phyloP scores from a whole-genome alignment of 2,797 vertebrate genomes.

The Ataeniobius toweri region DNA sequence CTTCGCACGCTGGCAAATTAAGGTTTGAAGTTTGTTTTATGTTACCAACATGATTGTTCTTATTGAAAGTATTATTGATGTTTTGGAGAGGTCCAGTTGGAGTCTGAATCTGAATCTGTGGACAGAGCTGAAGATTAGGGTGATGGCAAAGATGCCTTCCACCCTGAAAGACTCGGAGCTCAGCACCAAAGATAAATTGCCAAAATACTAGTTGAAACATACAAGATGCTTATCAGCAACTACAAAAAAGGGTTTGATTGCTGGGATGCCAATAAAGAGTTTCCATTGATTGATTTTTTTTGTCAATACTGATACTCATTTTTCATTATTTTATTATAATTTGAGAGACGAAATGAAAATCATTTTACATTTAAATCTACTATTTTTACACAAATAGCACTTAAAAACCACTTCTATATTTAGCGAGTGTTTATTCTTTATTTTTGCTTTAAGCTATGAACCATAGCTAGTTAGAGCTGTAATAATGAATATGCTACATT shows the following conservation, averaged over 20 bases:
- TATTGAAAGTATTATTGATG: background rate
- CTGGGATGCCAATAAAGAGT: background rate
- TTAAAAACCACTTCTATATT: background rate
- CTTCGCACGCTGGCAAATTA: background rate
- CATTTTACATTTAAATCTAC: background rate
- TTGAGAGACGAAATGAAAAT: background rate
- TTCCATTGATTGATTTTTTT: background rate
- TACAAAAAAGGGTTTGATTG: background rate
- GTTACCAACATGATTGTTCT: background rate
- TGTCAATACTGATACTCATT: background rate
- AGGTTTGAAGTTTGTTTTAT: background rate
- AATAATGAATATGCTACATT: background rate
- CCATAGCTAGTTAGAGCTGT: background rate
- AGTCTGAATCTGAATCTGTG: background rate
- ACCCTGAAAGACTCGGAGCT: background rate
- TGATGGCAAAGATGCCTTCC: background rate
- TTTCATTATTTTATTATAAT: background rate
- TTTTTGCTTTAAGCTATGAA: background rate
- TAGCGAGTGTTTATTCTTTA: too few relatives aligned
- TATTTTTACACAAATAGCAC: background rate
- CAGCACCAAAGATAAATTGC: background rate
- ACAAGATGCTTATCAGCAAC: background rate
- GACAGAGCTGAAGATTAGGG: background rate
- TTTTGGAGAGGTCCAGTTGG: background rate
- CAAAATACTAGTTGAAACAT: background rate